phyloP scores from a whole-genome alignment of 2,113 vertebrate species.

The Nibea albiflora region DNA sequence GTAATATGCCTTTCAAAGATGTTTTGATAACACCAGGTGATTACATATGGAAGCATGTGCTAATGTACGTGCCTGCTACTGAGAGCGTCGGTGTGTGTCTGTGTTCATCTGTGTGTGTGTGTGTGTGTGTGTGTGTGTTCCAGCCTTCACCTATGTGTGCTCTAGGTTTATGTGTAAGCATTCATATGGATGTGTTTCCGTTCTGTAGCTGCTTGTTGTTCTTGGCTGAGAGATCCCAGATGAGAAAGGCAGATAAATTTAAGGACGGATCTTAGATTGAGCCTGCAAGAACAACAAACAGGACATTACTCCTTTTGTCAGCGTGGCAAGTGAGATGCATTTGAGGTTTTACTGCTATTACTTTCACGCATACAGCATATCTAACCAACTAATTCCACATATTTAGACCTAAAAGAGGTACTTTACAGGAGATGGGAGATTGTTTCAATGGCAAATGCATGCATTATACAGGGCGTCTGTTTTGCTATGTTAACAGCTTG shows the following conservation, averaged over 20 bases:
- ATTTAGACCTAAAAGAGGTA: not conserved
- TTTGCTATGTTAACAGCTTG: not conserved
- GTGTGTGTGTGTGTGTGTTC: slow-evolving; percentile 44
- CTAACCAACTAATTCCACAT: slow-evolving; percentile 12
- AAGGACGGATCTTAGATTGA: slow-evolving; percentile 55
- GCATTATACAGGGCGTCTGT: not conserved
- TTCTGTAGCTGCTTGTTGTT: slow-evolving; percentile 68
- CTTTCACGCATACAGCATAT: slow-evolving; percentile 26
- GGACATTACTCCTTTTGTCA: slow-evolving; percentile 34
- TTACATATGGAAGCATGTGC: slow-evolving; percentile 57
- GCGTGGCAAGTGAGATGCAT: slow-evolving; percentile 51
- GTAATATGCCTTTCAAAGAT: slow-evolving; percentile 60
- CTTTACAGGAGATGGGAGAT: not conserved
- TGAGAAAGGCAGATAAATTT: slow-evolving; percentile 72
- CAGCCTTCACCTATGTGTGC: slow-evolving; percentile 42
- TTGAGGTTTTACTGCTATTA: slow-evolving; percentile 46
- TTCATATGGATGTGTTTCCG: slow-evolving; percentile 70
- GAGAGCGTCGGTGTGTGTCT: slow-evolving; percentile 27
- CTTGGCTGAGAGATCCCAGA: slow-evolving; percentile 62
- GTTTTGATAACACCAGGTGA: slow-evolving; percentile 61
- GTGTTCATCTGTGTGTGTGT: slow-evolving; percentile 50
- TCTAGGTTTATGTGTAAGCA: slow-evolving; percentile 52
- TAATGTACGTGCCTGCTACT: slow-evolving; percentile 54
- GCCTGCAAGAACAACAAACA: slow-evolving; percentile 65
- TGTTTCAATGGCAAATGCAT: not conserved